These are phyloP conservation scores for Homalodisca vitripennis DNA, from an alignment of 1,140 invertebrate genomes.

Conservation along the genomic window DNA sequence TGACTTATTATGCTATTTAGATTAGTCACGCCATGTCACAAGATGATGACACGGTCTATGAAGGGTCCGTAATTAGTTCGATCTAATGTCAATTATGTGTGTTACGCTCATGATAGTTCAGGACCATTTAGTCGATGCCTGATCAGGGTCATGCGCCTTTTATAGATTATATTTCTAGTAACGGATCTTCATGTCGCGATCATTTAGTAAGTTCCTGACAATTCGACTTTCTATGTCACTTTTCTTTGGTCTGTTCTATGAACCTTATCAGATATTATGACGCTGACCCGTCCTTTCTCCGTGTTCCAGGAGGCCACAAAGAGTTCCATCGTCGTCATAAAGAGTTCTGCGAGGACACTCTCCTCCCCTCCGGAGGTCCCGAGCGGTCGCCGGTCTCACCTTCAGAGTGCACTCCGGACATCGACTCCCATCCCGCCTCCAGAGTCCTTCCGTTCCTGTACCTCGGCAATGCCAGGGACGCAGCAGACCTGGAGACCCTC, in stretches of 20 bases:
- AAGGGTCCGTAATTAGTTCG: too few relatives aligned
- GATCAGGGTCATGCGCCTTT: too few relatives aligned
- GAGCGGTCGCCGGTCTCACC: constrained; percentile 43
- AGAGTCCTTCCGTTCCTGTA: constrained; percentile 84
- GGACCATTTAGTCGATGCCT: too few relatives aligned
- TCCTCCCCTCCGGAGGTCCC: constrained; percentile 51
- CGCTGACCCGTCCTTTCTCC: constrained; percentile 33
- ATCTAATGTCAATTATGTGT: too few relatives aligned
- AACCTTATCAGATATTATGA: too few relatives aligned
- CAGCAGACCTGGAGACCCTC: constrained; percentile 69
- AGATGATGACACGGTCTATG: too few relatives aligned
- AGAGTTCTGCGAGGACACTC: constrained; percentile 62
- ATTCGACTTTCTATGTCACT: too few relatives aligned
- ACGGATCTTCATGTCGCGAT: too few relatives aligned
- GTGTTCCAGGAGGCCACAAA: constrained; percentile 65
- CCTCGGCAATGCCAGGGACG: constrained; percentile 83
- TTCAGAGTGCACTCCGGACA: constrained; percentile 52
- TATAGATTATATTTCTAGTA: too few relatives aligned
- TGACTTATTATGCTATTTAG: not conserved
- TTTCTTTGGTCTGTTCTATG: too few relatives aligned
- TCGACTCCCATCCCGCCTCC: constrained; percentile 75
- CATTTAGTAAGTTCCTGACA: too few relatives aligned
- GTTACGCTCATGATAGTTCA: too few relatives aligned
- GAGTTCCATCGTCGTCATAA: constrained; percentile 65
- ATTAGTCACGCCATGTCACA: constrained; percentile 1